A percentile compares a stretch with the other conserved stretches of the same genome.
phyloP scores from a whole-genome alignment of 1,140 invertebrate species.

The Diprion similis region DNA sequence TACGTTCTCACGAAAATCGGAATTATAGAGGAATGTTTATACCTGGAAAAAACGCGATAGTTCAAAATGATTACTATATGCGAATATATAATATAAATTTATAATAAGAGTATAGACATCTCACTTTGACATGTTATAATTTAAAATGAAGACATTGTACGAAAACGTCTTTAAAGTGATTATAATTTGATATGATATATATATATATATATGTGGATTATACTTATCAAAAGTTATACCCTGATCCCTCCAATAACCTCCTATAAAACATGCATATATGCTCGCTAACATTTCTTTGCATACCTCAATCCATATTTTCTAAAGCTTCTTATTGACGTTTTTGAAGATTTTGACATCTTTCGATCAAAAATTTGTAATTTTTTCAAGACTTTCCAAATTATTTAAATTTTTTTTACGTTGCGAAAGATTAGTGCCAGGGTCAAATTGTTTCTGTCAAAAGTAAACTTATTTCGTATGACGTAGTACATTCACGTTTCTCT shows the following conservation, averaged over 20 bases:
- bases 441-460: too few species aligned
- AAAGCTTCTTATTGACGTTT: not conserved
- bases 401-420: too few species aligned
- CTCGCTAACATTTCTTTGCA: not conserved
- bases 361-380: not conserved
- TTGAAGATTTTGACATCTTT: slow-evolving; percentile 8
- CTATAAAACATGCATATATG: not conserved
- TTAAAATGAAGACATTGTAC: not conserved
- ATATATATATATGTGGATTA: not conserved
- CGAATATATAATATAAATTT: too few species aligned
- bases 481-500: too few species aligned
- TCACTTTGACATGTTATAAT: not conserved
- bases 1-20: not conserved
- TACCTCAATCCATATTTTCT: slow-evolving; percentile 1
- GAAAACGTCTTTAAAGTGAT: not conserved
- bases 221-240: not conserved
- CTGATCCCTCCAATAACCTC: not conserved
- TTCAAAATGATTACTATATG: too few species aligned
- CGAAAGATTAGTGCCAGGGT: too few species aligned
- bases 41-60: too few species aligned
- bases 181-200: not conserved
- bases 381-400: not conserved
- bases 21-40: not conserved
- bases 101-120: too few species aligned
- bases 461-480: too few species aligned